Evolutionary conservation across 2,797 vertebrate genomes (phyloP), one percentile per base, ranked within the genome.

Genomic region (Esox lucius): DNA sequence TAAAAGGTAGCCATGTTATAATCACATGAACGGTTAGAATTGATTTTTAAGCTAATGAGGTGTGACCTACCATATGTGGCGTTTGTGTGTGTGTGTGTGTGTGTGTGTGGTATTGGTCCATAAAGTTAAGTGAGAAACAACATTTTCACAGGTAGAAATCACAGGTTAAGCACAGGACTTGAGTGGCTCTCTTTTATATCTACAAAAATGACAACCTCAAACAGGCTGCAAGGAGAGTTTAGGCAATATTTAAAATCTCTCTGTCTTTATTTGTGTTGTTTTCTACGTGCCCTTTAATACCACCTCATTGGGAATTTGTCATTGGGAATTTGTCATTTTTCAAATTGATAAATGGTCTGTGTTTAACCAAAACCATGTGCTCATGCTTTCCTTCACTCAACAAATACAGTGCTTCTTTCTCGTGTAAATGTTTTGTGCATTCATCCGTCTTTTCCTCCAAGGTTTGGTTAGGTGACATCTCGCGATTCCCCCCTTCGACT

Each of bases 61-160:
- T 95, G 95, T 95, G 93, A 95, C 95, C 92, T 94, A 92, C 94
- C n/a, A n/a, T n/a, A n/a, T n/a, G n/a, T n/a, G n/a, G n/a, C n/a
- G n/a, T n/a, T n/a, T n/a, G 51, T 53, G 51, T n/a, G 19, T n/a
- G 19, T n/a, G 17, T 53, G 74, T 93, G 92, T 93, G 92, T 94
- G 93, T 80, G 79, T 94, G 93, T 95, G 94, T 94, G 93, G 94
- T 90, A 92, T 53, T 87, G 90, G 88, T 81, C 91, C 91, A 94
- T 95, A 94, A 95, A 95, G 92, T 90, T 92, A 93, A 91, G 92
- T 88, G 91, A 91, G 91, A 94, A 95, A 88, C 90, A 87, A 90
- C 93, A 56, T 22, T 8, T 56, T 92, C 86, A 89, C 89, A 93
- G 90, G n/a, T n/a, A n/a, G n/a, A n/a, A 91, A 77, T 61, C 28